Evolutionary conservation across 2,888 invertebrate species (phyloP), one percentile per base, ranked within the genome.

Genomic region (Cephus nigrinus): DNA sequence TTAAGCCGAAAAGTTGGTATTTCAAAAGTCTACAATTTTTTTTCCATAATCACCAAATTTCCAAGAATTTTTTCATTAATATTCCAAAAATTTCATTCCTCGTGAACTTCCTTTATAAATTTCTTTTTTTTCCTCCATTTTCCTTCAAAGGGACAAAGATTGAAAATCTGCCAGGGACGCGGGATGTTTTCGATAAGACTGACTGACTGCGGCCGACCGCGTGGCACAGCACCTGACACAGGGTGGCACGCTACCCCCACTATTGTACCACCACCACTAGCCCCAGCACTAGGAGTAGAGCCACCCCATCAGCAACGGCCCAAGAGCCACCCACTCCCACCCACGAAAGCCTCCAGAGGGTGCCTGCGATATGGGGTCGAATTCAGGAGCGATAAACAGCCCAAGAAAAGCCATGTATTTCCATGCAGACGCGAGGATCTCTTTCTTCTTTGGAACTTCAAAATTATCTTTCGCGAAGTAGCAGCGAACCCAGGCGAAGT

Each of bases 141-240:
- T 55, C 9, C 55, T 55, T 23, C 2, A 15, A 55, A 55, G 0
- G 55, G 23, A 9, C 55, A 3, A 71, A 32, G 71, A 71, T 31
- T 33, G 71, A 33, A 71, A 71, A 33, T 71, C 71, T 31, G 23
- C 74, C 79, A 78, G 78, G 81, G 84, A 83, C 82, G 83, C 82
- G 81, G 85, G 82, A 84, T 88, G 87, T 88, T 88, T 87, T 88
- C 86, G 84, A 85, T 81, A 79, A 86, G 85, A 86, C 87, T 71
- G 55, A 55, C 55, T 86, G 87, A 87, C 85, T 88, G 85, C 79
- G 82, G 81, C 76, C 83, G 84, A 85, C 88, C 88, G 89, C 88
- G 88, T 88, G 88, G 87, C 77, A 78, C 82, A 85, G 85, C 83
- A 87, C 88, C 88, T 88, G 88, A 88, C 85, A 88, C 88, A 83